These are phyloP conservation scores for Pangasius sanitwongsei DNA, from an alignment of 2,797 vertebrate genomes.

Conservation along the genomic window DNA sequence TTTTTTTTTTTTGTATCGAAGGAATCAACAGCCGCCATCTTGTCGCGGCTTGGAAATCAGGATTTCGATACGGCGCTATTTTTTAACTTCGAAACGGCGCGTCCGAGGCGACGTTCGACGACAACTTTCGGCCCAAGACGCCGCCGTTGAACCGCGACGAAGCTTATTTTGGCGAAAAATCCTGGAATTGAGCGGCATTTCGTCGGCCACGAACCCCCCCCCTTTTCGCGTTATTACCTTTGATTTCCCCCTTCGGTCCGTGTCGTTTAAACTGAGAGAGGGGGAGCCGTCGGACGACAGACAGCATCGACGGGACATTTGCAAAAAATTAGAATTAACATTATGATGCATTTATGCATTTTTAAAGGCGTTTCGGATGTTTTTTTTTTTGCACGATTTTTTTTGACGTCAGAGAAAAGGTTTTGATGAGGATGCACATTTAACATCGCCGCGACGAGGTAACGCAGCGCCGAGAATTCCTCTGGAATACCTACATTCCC, in stretches of 20 bases:
- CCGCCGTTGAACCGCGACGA: slow-evolving; percentile 62
- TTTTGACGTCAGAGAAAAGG: slow-evolving; percentile 79
- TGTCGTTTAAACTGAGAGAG: slow-evolving; percentile 69
- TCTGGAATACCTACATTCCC: neutral
- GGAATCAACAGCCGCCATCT: slow-evolving; percentile 99
- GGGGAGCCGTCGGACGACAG: slow-evolving; percentile 64
- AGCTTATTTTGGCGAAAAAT: slow-evolving; percentile 73
- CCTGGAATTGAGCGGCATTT: slow-evolving; percentile 67
- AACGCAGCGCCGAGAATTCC: neutral
- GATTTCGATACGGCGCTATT: slow-evolving; percentile 77
- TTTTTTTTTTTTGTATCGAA: slow-evolving; percentile 85
- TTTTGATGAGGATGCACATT: slow-evolving; percentile 69
- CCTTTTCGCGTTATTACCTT: slow-evolving; percentile 52
- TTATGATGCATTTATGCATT: neutral
- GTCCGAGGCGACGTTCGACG: slow-evolving; percentile 65
- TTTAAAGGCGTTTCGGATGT: neutral
- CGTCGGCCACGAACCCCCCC: slow-evolving; percentile 75
- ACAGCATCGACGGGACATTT: slow-evolving; percentile 64
- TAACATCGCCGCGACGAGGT: slow-evolving; percentile 53
- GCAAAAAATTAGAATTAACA: slow-evolving; percentile 19
- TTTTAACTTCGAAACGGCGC: slow-evolving; percentile 70
- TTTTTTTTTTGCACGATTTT: slow-evolving; percentile 75
- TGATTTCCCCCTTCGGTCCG: slow-evolving; percentile 77
- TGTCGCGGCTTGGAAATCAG: slow-evolving; percentile 78
- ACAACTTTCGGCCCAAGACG: slow-evolving; percentile 63